phyloP scores from a whole-genome alignment of 2,888 invertebrate genomes.

The Drosophila merina region DNA sequence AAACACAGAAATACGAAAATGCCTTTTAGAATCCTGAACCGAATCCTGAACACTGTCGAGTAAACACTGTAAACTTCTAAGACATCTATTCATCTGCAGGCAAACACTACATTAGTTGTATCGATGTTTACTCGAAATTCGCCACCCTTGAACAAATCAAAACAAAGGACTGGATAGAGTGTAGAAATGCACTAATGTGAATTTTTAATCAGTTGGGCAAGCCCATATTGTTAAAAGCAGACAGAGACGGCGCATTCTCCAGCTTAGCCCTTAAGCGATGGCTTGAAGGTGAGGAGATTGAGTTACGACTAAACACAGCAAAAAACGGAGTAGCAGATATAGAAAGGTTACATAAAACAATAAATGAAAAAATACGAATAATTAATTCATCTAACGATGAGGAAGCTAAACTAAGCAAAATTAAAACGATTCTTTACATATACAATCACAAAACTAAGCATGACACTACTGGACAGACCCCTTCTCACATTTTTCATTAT shows the following conservation, averaged over 20 bases:
- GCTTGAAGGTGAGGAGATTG: conserved; percentile 1
- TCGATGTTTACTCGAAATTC: conserved; percentile 16
- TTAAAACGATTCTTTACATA: no score
- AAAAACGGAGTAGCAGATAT: background rate
- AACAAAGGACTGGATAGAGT: conserved; percentile 9
- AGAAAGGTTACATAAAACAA: background rate
- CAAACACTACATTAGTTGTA: conserved; percentile 20
- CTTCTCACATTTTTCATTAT: no score
- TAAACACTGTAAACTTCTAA: no score
- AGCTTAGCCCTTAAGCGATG: conserved; percentile 2
- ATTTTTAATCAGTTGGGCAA: no score
- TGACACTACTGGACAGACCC: no score
- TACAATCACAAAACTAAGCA: no score
- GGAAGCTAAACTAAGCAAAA: no score
- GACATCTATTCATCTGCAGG: conserved; percentile 10
- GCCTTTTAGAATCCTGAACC: no score
- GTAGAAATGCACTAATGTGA: background rate
- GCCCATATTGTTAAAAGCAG: conserved; percentile 2
- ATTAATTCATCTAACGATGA: no score
- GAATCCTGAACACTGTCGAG: no score
- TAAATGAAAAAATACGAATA: no score
- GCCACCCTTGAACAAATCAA: conserved; percentile 11
- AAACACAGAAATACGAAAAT: no score
- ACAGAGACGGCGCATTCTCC: conserved; percentile 4
- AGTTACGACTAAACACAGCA: conserved; percentile 5